Evolutionary conservation across 1,140 invertebrate genomes (phyloP).

Genomic region (Drosophila eugracilis): DNA sequence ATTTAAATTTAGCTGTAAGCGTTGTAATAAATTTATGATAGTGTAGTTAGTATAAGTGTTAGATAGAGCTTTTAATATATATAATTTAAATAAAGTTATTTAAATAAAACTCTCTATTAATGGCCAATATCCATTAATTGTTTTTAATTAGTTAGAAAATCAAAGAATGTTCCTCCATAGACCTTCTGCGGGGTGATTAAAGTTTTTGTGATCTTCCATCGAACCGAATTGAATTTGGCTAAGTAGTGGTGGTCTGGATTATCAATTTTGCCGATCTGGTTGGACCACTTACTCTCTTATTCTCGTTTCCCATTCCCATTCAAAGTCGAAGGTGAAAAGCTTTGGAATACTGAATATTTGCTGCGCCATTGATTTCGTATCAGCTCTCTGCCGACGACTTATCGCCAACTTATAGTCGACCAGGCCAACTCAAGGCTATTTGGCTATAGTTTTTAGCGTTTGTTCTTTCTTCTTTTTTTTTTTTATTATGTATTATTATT

Average conservation of each 20-base stretch:
- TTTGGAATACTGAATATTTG: constrained; percentile 7
- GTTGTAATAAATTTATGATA: not conserved
- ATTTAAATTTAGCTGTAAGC: not conserved
- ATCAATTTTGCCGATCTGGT: constrained; percentile 24
- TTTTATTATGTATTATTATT: constrained; percentile 41
- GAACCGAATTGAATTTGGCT: constrained; percentile 16
- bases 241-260: constrained; percentile 28
- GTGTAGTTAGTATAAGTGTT: too few species aligned
- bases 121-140: not conserved
- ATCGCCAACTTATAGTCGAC: constrained; percentile 53
- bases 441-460: constrained; percentile 41
- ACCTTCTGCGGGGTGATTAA: constrained; percentile 9
- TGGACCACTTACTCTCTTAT: constrained; percentile 10
- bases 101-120: too few species aligned
- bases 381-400: constrained; percentile 52
- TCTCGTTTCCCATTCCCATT: not conserved
- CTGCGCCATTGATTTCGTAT: constrained; percentile 67
- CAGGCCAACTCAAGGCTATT: constrained; percentile 59
- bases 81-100: too few species aligned
- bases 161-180: constrained; percentile 23
- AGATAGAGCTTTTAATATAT: too few species aligned
- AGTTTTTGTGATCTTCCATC: constrained; percentile 16
- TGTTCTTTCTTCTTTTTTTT: not conserved
- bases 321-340: constrained; percentile 19
- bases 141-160: not conserved